Conservation (phyloP, 2,888 invertebrate species). For the Lysandra coridon region DNA sequence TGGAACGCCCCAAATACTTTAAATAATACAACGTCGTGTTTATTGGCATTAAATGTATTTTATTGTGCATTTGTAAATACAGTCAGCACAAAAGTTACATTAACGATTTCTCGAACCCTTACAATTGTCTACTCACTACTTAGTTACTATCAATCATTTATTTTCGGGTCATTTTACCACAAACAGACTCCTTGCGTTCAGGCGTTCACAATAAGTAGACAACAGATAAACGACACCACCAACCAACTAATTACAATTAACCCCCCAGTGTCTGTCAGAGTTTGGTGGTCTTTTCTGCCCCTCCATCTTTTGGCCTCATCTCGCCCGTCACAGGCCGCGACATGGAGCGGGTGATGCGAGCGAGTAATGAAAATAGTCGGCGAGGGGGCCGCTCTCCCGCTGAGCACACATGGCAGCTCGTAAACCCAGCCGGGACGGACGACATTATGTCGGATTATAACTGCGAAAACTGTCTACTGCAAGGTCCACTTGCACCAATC, state of each 20-base stretch:
- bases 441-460: not conserved
- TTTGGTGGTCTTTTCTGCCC: not conserved
- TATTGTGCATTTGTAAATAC: not conserved
- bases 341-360: conserved; percentile 41
- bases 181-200: too few species aligned
- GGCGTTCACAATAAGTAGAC: too few species aligned
- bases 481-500: not conserved
- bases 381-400: conserved; percentile 59
- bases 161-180: too few species aligned
- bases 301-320: not conserved
- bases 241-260: too few species aligned
- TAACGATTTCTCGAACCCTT: not conserved
- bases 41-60: not conserved
- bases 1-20: too few species aligned
- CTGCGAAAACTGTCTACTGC: not conserved
- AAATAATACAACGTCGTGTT: not conserved
- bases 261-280: not conserved
- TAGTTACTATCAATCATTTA: too few species aligned
- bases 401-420: conserved; percentile 31
- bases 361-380: conserved; percentile 79
- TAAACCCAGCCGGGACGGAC: not conserved
- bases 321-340: not conserved
- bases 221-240: not conserved
- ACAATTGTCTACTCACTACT: too few species aligned
- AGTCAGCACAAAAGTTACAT: not conserved